Base-by-base conservation (phyloP, 1,140 invertebrate species). In the Drosophila oshimai region DNA sequence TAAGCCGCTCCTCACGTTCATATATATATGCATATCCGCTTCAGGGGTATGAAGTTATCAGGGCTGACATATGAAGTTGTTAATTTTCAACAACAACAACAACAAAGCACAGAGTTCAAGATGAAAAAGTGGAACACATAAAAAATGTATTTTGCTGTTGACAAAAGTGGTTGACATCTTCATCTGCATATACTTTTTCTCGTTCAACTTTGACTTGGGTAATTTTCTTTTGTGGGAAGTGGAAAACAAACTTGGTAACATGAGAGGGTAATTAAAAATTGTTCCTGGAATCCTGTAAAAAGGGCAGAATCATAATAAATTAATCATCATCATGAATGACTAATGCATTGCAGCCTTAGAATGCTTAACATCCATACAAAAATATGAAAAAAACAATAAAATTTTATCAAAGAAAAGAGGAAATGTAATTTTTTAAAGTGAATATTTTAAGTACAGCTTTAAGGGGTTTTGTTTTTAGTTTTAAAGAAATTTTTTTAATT, bases 41-140 rank as follows among this genome's bases (percentile, higher is more conserved):
- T 28, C 28, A 31, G 31, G 33, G 24, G 24, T 22, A 36, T 28
- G 22, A 49, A 68, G 67, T 46, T 74, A 84, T 70, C 58, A 53
- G 34, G 29, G 34, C 50, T 49, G 61, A 73, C 76, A 87, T 81
- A 86, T 86, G 67, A 87, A 76, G 72, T 73, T 80, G 81, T 86
- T 75, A 86, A 87, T 86, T 87, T 71, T 37, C 20, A 37, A 5
- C 55, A 71, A 31, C 20, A 37, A 5, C 55, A 71, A 31, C 58
- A 49, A 49, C 39, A 47, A 44, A 39, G 7, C 37, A 18, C 36
- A 42, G 29, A 24, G 37, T 33, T 31, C 41, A 60, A 41, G 37
- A 36, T 26, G 41, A 39, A 24, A 47, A 61, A 26, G 55, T 46
- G 54, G 45, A 22, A 33, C 49, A 20, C 58, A 68, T 68, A 45